Conservation (phyloP, 2,113 vertebrate genomes). For the Solenodon paradoxus region DNA sequence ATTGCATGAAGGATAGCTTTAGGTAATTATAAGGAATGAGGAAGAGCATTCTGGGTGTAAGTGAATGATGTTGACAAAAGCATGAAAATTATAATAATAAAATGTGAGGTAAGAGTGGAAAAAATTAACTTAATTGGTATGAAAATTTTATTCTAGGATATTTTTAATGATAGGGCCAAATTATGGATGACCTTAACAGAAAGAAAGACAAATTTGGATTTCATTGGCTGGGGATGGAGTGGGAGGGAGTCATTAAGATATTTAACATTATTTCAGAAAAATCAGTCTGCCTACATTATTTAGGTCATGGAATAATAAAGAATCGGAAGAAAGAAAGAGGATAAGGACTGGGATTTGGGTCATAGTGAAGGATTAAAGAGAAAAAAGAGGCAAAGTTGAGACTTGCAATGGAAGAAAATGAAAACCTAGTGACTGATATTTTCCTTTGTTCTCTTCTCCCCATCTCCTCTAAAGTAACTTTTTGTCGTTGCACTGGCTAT, state of each 20-base stretch:
- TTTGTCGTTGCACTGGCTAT: neutral
- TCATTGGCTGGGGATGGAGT: neutral
- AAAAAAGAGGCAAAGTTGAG: neutral
- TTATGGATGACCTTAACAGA: neutral
- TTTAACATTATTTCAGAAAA: neutral
- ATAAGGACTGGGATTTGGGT: neutral
- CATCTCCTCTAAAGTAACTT: neutral
- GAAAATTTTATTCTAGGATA: neutral
- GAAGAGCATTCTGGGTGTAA: neutral
- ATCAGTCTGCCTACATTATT: neutral
- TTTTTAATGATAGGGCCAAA: neutral
- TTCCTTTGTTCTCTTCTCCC: neutral
- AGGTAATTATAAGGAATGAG: neutral
- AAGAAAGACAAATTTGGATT: neutral
- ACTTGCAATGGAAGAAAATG: neutral
- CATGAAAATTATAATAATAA: neutral
- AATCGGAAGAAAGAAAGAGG: neutral
- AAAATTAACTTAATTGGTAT: neutral
- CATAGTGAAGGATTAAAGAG: neutral
- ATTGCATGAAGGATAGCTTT: neutral
- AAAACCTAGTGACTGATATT: neutral
- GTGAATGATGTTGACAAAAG: neutral
- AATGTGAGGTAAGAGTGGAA: neutral
- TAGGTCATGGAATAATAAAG: neutral
- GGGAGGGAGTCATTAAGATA: neutral